Evolutionary conservation across 2,888 invertebrate genomes (phyloP).

Genomic region (Ormyrus thymus): DNA sequence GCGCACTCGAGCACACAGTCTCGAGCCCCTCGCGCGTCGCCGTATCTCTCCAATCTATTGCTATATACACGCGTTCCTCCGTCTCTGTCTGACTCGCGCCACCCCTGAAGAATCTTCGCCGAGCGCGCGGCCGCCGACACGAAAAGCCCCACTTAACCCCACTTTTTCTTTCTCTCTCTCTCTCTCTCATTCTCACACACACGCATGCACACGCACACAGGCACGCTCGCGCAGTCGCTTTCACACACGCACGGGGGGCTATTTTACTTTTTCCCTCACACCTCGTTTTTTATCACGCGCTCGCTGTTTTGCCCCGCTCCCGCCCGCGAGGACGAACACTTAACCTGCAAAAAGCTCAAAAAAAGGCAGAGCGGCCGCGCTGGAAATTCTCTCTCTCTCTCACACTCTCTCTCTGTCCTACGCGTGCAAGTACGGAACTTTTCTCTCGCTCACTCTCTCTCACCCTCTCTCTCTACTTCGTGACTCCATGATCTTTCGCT

Average conservation of each 20-base stretch:
- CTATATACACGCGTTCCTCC: slow-evolving; percentile 6
- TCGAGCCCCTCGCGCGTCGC: slow-evolving; percentile 24
- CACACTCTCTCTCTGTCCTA: too few relatives aligned
- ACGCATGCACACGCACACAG: not conserved
- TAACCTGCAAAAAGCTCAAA: slow-evolving; percentile 8
- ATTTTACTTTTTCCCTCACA: slow-evolving; percentile 1
- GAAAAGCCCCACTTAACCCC: slow-evolving; percentile 49
- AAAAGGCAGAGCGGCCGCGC: too few relatives aligned
- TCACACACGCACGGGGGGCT: not conserved
- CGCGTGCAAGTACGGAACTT: slow-evolving; percentile 15
- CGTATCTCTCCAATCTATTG: slow-evolving; percentile 18
- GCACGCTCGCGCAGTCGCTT: too few relatives aligned
- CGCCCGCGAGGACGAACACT: not conserved
- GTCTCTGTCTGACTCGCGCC: slow-evolving; percentile 17
- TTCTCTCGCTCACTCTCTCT: slow-evolving; percentile 31
- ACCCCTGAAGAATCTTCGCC: slow-evolving; percentile 40
- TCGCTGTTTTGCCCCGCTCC: not conserved
- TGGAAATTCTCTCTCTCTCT: too few relatives aligned
- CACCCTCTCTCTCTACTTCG: slow-evolving; percentile 48
- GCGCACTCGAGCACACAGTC: slow-evolving; percentile 43
- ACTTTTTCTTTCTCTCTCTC: slow-evolving; percentile 47
- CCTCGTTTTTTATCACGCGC: not conserved
- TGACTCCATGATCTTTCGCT: slow-evolving; percentile 41
- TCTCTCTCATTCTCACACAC: not conserved
- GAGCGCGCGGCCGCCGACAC: slow-evolving; percentile 22